phyloP scores from a whole-genome alignment of 2,113 vertebrate species.

The Barnardius zonarius region DNA sequence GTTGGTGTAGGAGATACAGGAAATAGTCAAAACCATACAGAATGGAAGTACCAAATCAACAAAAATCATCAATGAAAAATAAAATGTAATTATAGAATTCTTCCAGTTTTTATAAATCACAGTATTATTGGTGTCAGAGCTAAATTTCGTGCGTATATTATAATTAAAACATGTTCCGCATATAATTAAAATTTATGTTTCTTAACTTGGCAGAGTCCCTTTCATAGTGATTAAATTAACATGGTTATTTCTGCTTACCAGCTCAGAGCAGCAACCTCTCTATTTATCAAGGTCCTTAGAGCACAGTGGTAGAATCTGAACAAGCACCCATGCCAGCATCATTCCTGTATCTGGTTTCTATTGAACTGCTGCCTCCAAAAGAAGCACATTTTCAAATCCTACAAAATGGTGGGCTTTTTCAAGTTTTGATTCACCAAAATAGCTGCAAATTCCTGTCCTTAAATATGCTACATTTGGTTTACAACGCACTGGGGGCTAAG shows the following conservation, averaged over 20 bases:
- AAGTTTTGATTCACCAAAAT: neutral
- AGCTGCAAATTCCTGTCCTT: neutral
- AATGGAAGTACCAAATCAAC: neutral
- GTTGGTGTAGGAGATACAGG: neutral
- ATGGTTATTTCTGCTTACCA: conserved; percentile 33
- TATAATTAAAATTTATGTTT: conserved; percentile 39
- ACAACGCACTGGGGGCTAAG: neutral
- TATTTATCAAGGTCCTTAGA: conserved; percentile 9
- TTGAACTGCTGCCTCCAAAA: neutral
- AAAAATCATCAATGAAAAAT: neutral
- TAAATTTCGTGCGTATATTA: neutral
- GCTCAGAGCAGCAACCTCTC: neutral
- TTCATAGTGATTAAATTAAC: conserved; percentile 39
- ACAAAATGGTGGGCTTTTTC: conserved; percentile 33
- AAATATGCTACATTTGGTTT: conserved; percentile 3
- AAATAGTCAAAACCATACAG: neutral
- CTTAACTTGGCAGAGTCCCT: conserved; percentile 20
- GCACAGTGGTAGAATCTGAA: neutral
- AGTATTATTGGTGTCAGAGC: neutral
- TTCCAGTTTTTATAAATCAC: neutral
- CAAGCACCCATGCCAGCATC: neutral
- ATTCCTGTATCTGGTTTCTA: neutral
- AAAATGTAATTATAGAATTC: neutral
- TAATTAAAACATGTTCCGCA: neutral
- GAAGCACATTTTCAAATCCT: conserved; percentile 7